phyloP scores from a whole-genome alignment of 2,888 invertebrate genomes.

The Notodonta ziczac region DNA sequence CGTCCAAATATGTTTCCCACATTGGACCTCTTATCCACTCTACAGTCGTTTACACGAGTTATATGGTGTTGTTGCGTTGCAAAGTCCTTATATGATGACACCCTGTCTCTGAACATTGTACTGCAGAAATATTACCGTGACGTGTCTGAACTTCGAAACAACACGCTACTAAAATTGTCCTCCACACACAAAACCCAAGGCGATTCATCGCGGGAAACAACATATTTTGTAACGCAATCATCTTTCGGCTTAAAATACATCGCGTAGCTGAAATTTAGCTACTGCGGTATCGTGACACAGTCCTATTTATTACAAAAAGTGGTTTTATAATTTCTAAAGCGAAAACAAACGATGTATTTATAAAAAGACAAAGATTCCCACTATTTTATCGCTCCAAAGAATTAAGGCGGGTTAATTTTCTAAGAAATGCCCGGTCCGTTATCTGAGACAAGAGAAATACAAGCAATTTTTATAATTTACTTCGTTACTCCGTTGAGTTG shows the following conservation, averaged over 20 bases:
- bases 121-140: too few relatives aligned
- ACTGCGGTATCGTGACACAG: slow-evolving; percentile 18
- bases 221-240: slow-evolving; percentile 22
- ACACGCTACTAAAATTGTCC: slow-evolving; percentile 36
- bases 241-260: slow-evolving; percentile 31
- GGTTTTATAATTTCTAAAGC: slow-evolving; percentile 28
- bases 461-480: slow-evolving; percentile 45
- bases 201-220: slow-evolving; percentile 28
- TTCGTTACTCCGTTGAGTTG: slow-evolving; percentile 35
- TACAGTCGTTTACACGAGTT: too few relatives aligned
- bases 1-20: too few relatives aligned
- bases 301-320: slow-evolving; percentile 33
- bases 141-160: slow-evolving; percentile 24
- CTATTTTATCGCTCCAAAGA: slow-evolving; percentile 36
- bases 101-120: too few relatives aligned
- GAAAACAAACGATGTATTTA: slow-evolving; percentile 35
- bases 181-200: slow-evolving; percentile 18
- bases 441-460: slow-evolving; percentile 38
- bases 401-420: slow-evolving; percentile 30
- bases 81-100: too few relatives aligned
- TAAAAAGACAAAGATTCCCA: slow-evolving; percentile 33
- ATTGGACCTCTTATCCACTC: too few relatives aligned
- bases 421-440: slow-evolving; percentile 25
- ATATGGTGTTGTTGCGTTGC: too few relatives aligned
- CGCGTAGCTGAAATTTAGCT: slow-evolving; percentile 19